A percentile compares a stretch with the other conserved stretches of the same genome.
phyloP scores from a whole-genome alignment of 2,797 vertebrate genomes.

The Pipistrellus kuhlii region DNA sequence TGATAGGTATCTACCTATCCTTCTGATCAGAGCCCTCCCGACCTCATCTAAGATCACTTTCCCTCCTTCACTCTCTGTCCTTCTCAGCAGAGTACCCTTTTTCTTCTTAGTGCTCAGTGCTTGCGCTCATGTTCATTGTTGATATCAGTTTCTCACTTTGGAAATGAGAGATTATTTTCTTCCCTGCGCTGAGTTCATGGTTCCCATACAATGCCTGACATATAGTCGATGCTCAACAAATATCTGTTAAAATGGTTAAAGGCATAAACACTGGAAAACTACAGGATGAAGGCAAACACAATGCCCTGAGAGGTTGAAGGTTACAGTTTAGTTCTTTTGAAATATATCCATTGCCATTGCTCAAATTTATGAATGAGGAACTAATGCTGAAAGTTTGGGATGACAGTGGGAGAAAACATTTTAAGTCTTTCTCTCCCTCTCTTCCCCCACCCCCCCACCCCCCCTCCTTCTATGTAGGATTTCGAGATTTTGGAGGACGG shows the following conservation, averaged over 20 bases:
- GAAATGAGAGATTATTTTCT: neutral
- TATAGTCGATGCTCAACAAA: fast-evolving
- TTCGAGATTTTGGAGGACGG: constrained; percentile 93
- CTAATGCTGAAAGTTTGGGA: too few relatives aligned
- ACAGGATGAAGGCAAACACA: neutral
- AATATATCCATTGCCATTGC: neutral
- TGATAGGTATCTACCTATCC: too few relatives aligned
- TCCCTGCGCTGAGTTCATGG: neutral
- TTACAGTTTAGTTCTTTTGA: neutral
- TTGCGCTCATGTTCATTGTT: neutral
- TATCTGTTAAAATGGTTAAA: neutral
- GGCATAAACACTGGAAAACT: neutral
- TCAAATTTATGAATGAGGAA: fast-evolving
- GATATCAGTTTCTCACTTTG: neutral
- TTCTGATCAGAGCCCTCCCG: neutral
- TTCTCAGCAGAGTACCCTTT: neutral
- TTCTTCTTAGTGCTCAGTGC: neutral
- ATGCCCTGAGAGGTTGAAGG: too few relatives aligned
- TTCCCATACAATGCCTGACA: too few relatives aligned
- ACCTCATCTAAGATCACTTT: neutral
- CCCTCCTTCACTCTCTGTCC: neutral
- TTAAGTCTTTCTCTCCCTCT: neutral
- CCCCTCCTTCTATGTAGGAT: constrained; percentile 87
- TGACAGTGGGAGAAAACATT: neutral
- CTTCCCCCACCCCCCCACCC: neutral